Percentiles rank a stretch among this genome's conserved stretches.
Conservation (phyloP, 2,113 vertebrate species). For the Pyxicephalus adspersus region DNA sequence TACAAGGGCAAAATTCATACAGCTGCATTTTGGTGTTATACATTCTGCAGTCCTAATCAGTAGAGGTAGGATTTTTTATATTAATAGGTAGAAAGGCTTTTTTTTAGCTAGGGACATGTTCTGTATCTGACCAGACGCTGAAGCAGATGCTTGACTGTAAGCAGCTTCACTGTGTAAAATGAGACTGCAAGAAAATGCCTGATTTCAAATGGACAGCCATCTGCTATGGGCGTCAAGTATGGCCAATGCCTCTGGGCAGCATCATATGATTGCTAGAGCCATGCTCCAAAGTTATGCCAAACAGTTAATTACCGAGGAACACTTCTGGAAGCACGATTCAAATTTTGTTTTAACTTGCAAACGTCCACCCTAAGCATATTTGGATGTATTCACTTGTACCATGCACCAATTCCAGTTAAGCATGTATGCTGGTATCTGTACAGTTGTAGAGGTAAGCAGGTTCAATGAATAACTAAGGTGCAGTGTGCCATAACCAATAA, state of each 20-base stretch:
- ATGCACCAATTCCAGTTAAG: background rate
- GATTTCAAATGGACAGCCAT: slow-evolving; percentile 21
- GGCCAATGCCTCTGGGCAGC: background rate
- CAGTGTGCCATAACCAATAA: no score
- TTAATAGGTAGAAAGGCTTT: no score
- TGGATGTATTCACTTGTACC: background rate
- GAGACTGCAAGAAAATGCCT: background rate
- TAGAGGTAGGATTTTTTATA: no score
- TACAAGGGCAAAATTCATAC: no score
- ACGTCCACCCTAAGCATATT: background rate
- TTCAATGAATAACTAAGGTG: no score
- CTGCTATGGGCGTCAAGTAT: slow-evolving; percentile 21
- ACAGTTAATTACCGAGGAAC: background rate
- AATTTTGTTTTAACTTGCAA: background rate
- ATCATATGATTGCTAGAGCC: background rate
- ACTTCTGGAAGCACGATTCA: background rate
- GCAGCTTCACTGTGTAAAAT: slow-evolving; percentile 62
- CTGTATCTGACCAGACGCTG: slow-evolving; percentile 72
- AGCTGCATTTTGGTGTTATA: no score
- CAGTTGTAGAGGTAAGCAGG: no score
- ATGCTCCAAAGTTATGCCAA: background rate
- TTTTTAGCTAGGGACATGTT: no score
- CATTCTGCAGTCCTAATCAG: no score
- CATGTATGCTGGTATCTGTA: background rate
- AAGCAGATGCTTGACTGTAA: slow-evolving; percentile 82